Base-by-base conservation (phyloP, 1,140 invertebrate species). In the Atta texana region DNA sequence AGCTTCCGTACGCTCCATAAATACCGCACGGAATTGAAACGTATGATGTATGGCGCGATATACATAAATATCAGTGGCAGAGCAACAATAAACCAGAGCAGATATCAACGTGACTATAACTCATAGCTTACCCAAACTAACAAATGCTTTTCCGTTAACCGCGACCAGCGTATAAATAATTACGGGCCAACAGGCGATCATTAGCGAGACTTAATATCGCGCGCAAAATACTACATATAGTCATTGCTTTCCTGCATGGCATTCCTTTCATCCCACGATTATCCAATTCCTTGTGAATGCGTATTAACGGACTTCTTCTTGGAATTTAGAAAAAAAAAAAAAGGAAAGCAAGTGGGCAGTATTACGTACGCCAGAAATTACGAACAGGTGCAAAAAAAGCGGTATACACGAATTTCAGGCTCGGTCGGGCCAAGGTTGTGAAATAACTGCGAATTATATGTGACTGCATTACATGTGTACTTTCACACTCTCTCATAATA, bases 81-180 rank as follows among this genome's bases (percentile, higher is more conserved):
- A 72, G 87, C 88, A 66, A 63, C 88, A 72, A 82, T 89, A 72
- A 78, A 86, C 61, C 88, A 78, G 80, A 31, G 69, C 74, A 87
- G 75, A 90, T 80, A 90, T 89, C 89, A 89, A 64, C 89, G 88
- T 80, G 66, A 71, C 77, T 90, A 88, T 87, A 89, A 89, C 85
- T 90, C 89, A 87, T 72, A 44, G 34, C 12, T 66, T 53, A 61
- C 39, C 49, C 16, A 49, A 39, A 24, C 69, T 64, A 72, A 86
- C 81, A 77, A 90, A 90, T 55, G 76, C 87, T 87, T 90, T 90
- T 88, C 59, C 84, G 78, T 87, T 88, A 76, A 49, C 68, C 88
- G 10, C 88, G 28, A 16, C 21, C 64, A 55, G 8, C 28, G 31
- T 71, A 87, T 87, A 90, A 91, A 91, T 91, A 91, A 91, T 91